Conservation (phyloP, 1,140 invertebrate species). For the Antheraea pernyi region DNA sequence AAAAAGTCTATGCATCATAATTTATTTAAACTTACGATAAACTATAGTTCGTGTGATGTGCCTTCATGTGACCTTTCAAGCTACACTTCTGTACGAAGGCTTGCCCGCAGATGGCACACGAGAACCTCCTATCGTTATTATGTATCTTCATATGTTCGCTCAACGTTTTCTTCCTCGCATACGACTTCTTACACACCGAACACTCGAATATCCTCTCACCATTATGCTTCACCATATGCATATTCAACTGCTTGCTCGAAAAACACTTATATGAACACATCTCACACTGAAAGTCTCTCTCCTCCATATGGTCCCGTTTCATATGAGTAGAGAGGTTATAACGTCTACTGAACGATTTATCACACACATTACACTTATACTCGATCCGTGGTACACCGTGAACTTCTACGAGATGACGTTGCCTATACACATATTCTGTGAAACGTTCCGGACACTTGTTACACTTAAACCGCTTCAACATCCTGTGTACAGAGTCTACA, state of each 20-base stretch:
- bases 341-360: slow-evolving; percentile 54
- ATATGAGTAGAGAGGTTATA: slow-evolving; percentile 63
- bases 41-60: slow-evolving; percentile 41
- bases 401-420: slow-evolving; percentile 57
- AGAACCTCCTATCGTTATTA: slow-evolving; percentile 75
- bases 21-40: not conserved
- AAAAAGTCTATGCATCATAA: not conserved
- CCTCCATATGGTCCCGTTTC: slow-evolving; percentile 68
- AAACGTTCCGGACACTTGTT: slow-evolving; percentile 61
- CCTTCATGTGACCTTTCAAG: slow-evolving; percentile 61
- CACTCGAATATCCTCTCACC: slow-evolving; percentile 55
- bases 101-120: slow-evolving; percentile 75
- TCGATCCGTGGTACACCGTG: slow-evolving; percentile 52
- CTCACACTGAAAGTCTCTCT: slow-evolving; percentile 59
- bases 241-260: slow-evolving; percentile 65
- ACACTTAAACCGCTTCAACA: slow-evolving; percentile 64
- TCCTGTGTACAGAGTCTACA: slow-evolving; percentile 56
- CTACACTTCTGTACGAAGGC: slow-evolving; percentile 75
- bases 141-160: slow-evolving; percentile 85
- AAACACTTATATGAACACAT: slow-evolving; percentile 64
- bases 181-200: slow-evolving; percentile 77
- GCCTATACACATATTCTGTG: slow-evolving; percentile 59
- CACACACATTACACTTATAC: slow-evolving; percentile 68
- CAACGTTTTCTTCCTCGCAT: slow-evolving; percentile 84
- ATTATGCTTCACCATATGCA: slow-evolving; percentile 81